These are phyloP conservation scores for Percopsis omiscomaycus DNA, from an alignment of 2,797 vertebrate genomes.

Conservation along the genomic window DNA sequence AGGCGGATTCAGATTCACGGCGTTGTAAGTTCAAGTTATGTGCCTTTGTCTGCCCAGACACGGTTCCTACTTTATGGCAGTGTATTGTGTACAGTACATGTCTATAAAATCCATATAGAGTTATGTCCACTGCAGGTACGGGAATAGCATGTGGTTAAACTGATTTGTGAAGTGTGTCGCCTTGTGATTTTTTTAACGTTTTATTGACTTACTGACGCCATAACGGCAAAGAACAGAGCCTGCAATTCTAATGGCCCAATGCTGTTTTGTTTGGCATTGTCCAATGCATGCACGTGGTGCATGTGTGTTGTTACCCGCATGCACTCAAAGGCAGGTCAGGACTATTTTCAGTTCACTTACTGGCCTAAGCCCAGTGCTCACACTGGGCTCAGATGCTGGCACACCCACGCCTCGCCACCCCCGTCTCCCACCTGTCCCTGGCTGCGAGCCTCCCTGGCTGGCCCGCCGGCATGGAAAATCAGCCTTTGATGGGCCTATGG, in stretches of 20 bases:
- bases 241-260: conserved; percentile 50
- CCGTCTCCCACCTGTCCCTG: conserved; percentile 74
- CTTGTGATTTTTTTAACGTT: conserved; percentile 59
- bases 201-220: conserved; percentile 56
- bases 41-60: conserved; percentile 42
- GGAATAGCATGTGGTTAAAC: conserved; percentile 61
- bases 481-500: conserved; percentile 80
- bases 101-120: conserved; percentile 61
- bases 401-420: conserved; percentile 49
- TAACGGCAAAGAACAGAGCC: conserved; percentile 60
- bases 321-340: conserved; percentile 50
- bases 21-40: conserved; percentile 34
- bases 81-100: conserved; percentile 51
- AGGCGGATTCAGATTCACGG: conserved; percentile 7
- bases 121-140: conserved; percentile 53
- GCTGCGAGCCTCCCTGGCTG: conserved; percentile 63
- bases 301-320: conserved; percentile 21
- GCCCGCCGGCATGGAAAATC: conserved; percentile 78
- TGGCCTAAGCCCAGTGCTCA: conserved; percentile 69
- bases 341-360: conserved; percentile 77
- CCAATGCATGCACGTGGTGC: conserved; percentile 22
- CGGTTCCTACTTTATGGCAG: conserved; percentile 37
- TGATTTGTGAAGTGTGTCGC: conserved; percentile 62
- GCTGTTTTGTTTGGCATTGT: conserved; percentile 45
- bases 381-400: conserved; percentile 71